A percentile compares a stretch with the other conserved stretches of the same genome.
Evolutionary conservation across 2,797 vertebrate genomes (phyloP).

Genomic region (Neomorphus geoffroyi): DNA sequence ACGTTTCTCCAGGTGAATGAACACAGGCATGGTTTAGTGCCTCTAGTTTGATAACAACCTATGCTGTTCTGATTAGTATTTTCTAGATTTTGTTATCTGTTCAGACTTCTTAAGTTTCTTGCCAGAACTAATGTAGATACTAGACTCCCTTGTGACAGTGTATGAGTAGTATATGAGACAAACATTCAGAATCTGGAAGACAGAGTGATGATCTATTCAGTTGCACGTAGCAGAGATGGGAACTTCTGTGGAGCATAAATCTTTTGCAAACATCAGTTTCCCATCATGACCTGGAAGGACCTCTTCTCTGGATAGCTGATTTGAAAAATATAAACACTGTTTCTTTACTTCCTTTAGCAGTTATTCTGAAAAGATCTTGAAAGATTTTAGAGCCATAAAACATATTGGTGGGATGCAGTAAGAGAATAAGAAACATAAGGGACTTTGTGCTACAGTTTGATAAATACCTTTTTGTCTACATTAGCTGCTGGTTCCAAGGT

Average conservation of each 20-base stretch:
- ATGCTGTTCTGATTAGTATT: not conserved
- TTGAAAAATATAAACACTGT: not conserved
- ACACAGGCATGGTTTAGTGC: not conserved
- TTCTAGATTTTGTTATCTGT: not conserved
- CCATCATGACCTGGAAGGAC: not conserved
- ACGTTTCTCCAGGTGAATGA: not conserved
- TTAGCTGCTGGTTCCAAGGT: not conserved
- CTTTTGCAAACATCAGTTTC: not conserved
- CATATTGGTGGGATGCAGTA: not conserved
- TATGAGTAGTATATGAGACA: not conserved
- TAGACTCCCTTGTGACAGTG: not conserved
- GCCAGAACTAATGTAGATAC: not conserved
- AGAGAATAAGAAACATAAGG: not conserved
- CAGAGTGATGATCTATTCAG: fast-evolving
- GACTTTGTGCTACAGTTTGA: not conserved
- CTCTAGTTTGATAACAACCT: not conserved
- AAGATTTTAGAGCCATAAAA: not conserved
- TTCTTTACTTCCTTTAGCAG: not conserved
- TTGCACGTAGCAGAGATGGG: not conserved
- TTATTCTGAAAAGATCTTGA: not conserved
- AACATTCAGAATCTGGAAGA: not conserved
- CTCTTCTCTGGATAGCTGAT: not conserved
- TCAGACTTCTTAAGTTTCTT: not conserved
- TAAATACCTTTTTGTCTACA: not conserved
- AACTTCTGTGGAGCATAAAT: not conserved